These are phyloP conservation scores for Melangyna quadrimaculata DNA, from an alignment of 2,888 invertebrate genomes.

Conservation along the genomic window DNA sequence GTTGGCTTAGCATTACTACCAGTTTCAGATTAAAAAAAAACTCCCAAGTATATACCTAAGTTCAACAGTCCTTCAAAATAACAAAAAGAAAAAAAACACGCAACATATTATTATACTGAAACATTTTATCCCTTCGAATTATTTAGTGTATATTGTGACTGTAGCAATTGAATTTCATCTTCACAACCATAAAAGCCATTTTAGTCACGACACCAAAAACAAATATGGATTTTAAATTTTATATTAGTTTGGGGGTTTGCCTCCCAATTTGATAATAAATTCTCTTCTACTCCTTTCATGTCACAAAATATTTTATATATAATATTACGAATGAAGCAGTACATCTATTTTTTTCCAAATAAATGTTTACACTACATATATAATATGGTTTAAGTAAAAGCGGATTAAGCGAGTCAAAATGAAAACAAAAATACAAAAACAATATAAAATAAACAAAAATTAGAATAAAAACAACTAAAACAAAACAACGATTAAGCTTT, in stretches of 20 bases:
- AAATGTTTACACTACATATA: constrained; percentile 25
- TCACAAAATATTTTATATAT: background rate
- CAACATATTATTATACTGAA: background rate
- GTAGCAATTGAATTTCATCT: constrained; percentile 11
- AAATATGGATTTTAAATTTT: constrained; percentile 20
- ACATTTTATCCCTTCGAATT: constrained; percentile 3
- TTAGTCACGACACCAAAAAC: constrained; percentile 2
- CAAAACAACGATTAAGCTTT: constrained; percentile 26
- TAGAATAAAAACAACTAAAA: background rate
- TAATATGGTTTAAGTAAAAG: constrained; percentile 11
- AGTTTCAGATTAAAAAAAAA: background rate
- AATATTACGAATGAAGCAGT: constrained; percentile 17
- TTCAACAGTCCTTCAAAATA: background rate
- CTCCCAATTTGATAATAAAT: background rate
- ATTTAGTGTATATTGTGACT: constrained; percentile 1
- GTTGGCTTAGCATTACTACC: background rate
- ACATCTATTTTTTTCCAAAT: background rate
- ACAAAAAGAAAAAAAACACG: background rate
- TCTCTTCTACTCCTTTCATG: background rate
- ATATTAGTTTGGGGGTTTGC: background rate
- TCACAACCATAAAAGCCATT: background rate
- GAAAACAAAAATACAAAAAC: background rate
- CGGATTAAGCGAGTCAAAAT: constrained; percentile 33
- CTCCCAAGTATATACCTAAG: background rate
- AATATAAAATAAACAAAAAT: background rate